phyloP scores from a whole-genome alignment of 2,797 vertebrate species.

The Furcifer pardalis region DNA sequence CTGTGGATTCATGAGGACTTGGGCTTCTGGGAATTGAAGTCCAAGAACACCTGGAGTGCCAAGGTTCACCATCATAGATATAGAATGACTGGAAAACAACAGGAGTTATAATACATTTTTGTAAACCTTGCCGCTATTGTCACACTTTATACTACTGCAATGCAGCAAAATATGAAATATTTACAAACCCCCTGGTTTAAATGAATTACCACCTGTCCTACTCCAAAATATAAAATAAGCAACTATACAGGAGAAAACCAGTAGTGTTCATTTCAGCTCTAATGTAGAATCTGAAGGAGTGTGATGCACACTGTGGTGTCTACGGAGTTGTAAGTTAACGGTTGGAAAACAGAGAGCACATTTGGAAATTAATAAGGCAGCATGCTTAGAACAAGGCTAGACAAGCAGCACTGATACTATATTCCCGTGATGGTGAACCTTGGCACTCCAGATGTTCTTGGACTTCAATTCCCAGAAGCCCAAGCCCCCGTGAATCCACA shows the following conservation, averaged over 20 bases:
- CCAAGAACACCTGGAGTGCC: too few relatives aligned
- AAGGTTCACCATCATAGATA: too few relatives aligned
- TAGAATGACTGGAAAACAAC: constrained; percentile 84
- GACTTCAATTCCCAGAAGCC: too few relatives aligned
- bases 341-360: constrained; percentile 64
- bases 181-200: constrained; percentile 83
- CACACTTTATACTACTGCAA: constrained; percentile 88
- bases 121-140: constrained; percentile 94
- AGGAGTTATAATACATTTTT: constrained; percentile 88
- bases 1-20: too few relatives aligned
- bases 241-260: constrained; percentile 79
- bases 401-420: constrained; percentile 77
- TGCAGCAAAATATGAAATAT: constrained; percentile 80
- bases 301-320: constrained; percentile 32
- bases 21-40: too few relatives aligned
- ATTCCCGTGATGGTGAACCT: too few relatives aligned
- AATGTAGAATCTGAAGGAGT: constrained; percentile 67
- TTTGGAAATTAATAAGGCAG: constrained; percentile 79
- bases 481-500: too few relatives aligned
- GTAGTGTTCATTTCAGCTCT: constrained; percentile 72
- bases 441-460: too few relatives aligned
- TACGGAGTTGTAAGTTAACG: constrained; percentile 58
- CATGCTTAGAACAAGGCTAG: constrained; percentile 86
- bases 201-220: constrained; percentile 46
- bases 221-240: constrained; percentile 64